Conservation (phyloP, 1,140 invertebrate genomes). For the Trissolcus basalis region DNA sequence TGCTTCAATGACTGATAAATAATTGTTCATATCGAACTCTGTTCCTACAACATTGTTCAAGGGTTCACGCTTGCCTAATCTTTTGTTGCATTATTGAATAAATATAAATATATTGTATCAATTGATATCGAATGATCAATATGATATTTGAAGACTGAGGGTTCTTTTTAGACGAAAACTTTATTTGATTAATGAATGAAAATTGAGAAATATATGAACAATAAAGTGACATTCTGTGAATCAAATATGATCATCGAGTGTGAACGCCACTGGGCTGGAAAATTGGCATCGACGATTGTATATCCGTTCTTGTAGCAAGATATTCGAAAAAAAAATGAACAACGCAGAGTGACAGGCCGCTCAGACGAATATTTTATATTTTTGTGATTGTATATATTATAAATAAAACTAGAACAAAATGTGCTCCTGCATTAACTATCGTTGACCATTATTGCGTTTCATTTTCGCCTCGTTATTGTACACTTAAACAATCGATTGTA, state of each 20-base stretch:
- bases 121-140: too few relatives aligned
- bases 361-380: conserved; percentile 63
- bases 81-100: neutral
- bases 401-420: too few relatives aligned
- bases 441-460: too few relatives aligned
- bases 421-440: too few relatives aligned
- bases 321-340: conserved; percentile 34
- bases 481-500: too few relatives aligned
- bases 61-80: neutral
- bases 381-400: conserved; percentile 58
- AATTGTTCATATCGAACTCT: too few relatives aligned
- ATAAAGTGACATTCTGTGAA: neutral
- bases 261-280: neutral
- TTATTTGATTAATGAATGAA: neutral
- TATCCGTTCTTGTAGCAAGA: neutral
- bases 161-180: too few relatives aligned
- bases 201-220: neutral
- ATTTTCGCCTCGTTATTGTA: too few relatives aligned
- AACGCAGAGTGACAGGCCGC: conserved; percentile 56
- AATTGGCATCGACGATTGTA: neutral
- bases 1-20: too few relatives aligned
- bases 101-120: too few relatives aligned
- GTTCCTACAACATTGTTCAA: conserved; percentile 7
- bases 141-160: too few relatives aligned
- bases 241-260: neutral